Percentiles rank a stretch among this genome's conserved stretches.
Conservation (phyloP, 2,888 invertebrate species). For the Lypha dubia region DNA sequence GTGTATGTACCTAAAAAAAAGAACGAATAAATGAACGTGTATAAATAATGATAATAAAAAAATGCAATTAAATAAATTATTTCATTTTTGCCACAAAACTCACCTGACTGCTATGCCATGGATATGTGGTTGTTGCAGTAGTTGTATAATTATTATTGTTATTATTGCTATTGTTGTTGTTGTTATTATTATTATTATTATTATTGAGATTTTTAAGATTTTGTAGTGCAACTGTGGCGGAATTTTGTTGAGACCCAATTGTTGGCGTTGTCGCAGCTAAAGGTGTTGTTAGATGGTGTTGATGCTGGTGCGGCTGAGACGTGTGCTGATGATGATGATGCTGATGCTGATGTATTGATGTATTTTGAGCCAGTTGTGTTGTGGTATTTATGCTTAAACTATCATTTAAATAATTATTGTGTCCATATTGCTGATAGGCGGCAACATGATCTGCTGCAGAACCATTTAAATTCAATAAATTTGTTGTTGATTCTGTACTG, state of each 20-base stretch:
- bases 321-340: slow-evolving; percentile 73
- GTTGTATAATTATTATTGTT: slow-evolving; percentile 72
- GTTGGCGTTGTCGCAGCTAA: slow-evolving; percentile 56
- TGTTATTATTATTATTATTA: slow-evolving; percentile 71
- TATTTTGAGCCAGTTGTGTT: slow-evolving; percentile 63
- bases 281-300: slow-evolving; percentile 73
- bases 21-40: neutral
- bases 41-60: slow-evolving; percentile 59
- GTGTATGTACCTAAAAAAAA: neutral
- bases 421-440: slow-evolving; percentile 68
- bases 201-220: slow-evolving; percentile 72
- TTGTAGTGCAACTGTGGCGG: slow-evolving; percentile 70
- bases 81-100: slow-evolving; percentile 72
- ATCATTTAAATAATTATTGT: slow-evolving; percentile 73
- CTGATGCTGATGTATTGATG: slow-evolving; percentile 52
- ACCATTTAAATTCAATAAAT: slow-evolving; percentile 63
- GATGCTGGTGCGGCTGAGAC: slow-evolving; percentile 74
- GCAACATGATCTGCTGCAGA: slow-evolving; percentile 67
- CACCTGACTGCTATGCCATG: slow-evolving; percentile 83
- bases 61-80: slow-evolving; percentile 62
- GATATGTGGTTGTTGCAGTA: slow-evolving; percentile 69
- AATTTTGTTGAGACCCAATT: slow-evolving; percentile 64
- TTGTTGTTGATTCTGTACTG: slow-evolving; percentile 73
- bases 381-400: slow-evolving; percentile 71
- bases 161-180: slow-evolving; percentile 72